Conservation (phyloP, 2,797 vertebrate species). For the Brachyrhaphis roseni region DNA sequence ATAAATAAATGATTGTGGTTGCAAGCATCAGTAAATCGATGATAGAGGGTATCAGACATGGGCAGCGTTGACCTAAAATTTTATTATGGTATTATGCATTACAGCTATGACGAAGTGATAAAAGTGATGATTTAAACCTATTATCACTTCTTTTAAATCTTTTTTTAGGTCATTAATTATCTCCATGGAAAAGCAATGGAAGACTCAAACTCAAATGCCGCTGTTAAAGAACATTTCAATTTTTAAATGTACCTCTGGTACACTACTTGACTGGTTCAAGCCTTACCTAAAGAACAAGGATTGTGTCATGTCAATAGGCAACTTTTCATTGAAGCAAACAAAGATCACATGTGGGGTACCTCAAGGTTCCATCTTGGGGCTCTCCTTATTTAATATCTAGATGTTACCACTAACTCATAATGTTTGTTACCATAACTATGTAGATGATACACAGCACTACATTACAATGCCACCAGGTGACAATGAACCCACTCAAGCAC, state of each 20-base stretch:
- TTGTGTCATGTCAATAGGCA: background rate
- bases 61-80: background rate
- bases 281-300: background rate
- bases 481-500: background rate
- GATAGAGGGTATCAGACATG: background rate
- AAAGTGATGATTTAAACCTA: background rate
- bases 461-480: background rate
- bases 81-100: background rate
- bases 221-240: background rate
- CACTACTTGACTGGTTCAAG: background rate
- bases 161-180: background rate
- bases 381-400: background rate
- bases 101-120: background rate
- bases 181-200: background rate
- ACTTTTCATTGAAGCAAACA: background rate
- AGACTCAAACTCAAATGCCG: background rate
- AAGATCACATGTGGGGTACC: background rate
- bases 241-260: background rate
- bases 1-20: background rate
- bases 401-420: background rate
- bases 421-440: background rate
- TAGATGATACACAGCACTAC: background rate
- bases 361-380: background rate
- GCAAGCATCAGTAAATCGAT: background rate
- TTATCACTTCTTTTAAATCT: background rate